Evolutionary conservation across 2,113 vertebrate species (phyloP), one percentile per base, ranked within the genome.

Genomic region (Mus pahari): DNA sequence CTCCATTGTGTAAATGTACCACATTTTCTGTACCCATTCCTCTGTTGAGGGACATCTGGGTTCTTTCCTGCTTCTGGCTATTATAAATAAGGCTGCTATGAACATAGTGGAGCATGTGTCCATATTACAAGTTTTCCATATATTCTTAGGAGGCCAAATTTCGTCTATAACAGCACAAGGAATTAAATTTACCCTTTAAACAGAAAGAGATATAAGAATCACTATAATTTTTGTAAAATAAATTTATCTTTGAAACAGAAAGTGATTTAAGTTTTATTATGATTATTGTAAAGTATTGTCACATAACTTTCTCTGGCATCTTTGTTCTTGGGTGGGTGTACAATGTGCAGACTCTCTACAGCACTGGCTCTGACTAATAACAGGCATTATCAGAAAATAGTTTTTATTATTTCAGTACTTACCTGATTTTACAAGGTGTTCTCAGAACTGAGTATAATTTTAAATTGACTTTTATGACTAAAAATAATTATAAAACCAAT

Each of bases 401-500:
- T 58, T 39, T 39, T 86, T 14, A 1, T 22, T 90, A 10, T 83
- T 68, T 84, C 1, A 78, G 6, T 39, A 36, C 86, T 97, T 95
- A 77, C 50, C 1, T 70, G 64, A 0, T 68, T 87, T 92, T 24
- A 77, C 78, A 93, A 66, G 11, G 36, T 13, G 28, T 78, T 96
- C 62, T 86, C 33, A 53, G 95, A 96, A 92, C 4, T n/a, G 36
- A 90, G 70, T 94, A 8, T 48, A 0, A 92, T 83, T 89, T 97
- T 94, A 66, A 88, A 20, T 17, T 70, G 77, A 12, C 0, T 48
- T 94, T 97, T 96, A 73, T 1, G 0, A 77, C 90, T 82, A 93
- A 96, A 96, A 96, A 88, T 66, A 96, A 14, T 31, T 95, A 90
- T 42, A 82, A 68, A 96, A 88, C 66, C n/a, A 50, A 83, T 79